phyloP scores from a whole-genome alignment of 2,888 invertebrate genomes.

The Andrena haemorrhoa region DNA sequence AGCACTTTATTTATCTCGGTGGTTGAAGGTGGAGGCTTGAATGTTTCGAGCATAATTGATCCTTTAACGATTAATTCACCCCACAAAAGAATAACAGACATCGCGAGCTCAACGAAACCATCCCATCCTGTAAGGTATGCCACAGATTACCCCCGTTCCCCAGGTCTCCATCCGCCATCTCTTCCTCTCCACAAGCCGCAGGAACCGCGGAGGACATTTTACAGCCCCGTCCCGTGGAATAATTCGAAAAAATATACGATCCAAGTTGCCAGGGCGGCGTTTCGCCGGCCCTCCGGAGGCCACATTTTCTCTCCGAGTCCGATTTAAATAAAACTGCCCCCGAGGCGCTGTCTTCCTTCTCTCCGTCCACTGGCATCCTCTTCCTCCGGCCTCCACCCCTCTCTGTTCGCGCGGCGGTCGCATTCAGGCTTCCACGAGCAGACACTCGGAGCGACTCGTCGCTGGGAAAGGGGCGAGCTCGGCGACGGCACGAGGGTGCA shows the following conservation, averaged over 20 bases:
- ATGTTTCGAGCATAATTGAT: no score
- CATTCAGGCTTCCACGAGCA: constrained; percentile 41
- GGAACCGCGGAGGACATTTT: constrained; percentile 29
- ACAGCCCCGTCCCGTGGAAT: constrained; percentile 34
- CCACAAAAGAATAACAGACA: no score
- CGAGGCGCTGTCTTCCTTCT: constrained; percentile 53
- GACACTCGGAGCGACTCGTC: constrained; percentile 6
- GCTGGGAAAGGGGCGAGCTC: not conserved
- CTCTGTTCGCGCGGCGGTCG: constrained; percentile 17
- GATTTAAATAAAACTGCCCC: constrained; percentile 71
- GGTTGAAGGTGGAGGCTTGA: no score
- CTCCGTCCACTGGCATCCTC: constrained; percentile 17
- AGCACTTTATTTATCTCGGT: no score
- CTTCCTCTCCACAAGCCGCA: not conserved
- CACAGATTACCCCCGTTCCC: not conserved
- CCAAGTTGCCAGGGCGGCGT: constrained; percentile 28
- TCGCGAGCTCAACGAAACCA: no score
- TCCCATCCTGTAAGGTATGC: not conserved
- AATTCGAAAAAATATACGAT: constrained; percentile 53
- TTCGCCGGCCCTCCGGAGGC: constrained; percentile 46
- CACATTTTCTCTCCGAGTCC: constrained; percentile 58
- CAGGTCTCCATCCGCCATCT: not conserved
- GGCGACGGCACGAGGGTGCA: constrained; percentile 37
- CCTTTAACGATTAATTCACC: no score
- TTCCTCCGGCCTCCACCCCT: constrained; percentile 4